Evolutionary conservation across 2,797 vertebrate species (phyloP).

Genomic region (Mastacembelus armatus): DNA sequence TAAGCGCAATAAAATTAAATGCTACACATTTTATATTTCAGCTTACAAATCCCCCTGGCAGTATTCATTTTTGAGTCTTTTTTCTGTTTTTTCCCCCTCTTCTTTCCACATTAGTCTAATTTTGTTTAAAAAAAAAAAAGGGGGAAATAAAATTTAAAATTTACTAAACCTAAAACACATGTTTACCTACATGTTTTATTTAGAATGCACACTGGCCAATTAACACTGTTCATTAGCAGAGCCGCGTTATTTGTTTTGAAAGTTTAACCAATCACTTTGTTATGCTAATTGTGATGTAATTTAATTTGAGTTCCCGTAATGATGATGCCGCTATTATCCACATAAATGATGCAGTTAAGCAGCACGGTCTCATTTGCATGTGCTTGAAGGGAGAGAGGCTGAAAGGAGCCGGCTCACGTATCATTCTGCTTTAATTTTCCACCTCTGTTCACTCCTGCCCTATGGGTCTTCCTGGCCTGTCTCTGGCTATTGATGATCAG

Average conservation of each 20-base stretch:
- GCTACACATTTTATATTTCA: slow-evolving; percentile 99
- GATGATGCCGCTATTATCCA: slow-evolving; percentile 99
- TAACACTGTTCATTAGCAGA: slow-evolving; percentile 98
- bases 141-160: slow-evolving; percentile 78
- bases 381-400: slow-evolving; percentile 95
- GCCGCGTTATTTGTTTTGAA: slow-evolving; percentile 99
- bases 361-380: slow-evolving; percentile 99
- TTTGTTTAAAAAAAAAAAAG: slow-evolving; percentile 52
- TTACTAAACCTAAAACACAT: slow-evolving; percentile 91
- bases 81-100: slow-evolving; percentile 78
- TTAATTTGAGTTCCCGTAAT: slow-evolving; percentile 99
- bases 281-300: slow-evolving; percentile 99
- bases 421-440: slow-evolving; percentile 98
- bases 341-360: slow-evolving; percentile 99
- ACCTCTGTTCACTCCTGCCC: slow-evolving; percentile 97
- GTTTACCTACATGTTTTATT: slow-evolving; percentile 99
- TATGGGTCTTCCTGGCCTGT: slow-evolving; percentile 94
- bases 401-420: slow-evolving; percentile 87
- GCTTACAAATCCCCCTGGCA: slow-evolving; percentile 96
- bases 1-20: slow-evolving; percentile 99
- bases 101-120: slow-evolving; percentile 78
- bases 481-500: slow-evolving; percentile 95
- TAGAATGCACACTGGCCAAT: slow-evolving; percentile 96
- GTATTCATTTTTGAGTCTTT: slow-evolving; percentile 77
- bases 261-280: slow-evolving; percentile 99